Percentiles rank a stretch among this genome's conserved stretches.
Conservation (phyloP, 2,888 invertebrate species). For the Pollenia angustigena region DNA sequence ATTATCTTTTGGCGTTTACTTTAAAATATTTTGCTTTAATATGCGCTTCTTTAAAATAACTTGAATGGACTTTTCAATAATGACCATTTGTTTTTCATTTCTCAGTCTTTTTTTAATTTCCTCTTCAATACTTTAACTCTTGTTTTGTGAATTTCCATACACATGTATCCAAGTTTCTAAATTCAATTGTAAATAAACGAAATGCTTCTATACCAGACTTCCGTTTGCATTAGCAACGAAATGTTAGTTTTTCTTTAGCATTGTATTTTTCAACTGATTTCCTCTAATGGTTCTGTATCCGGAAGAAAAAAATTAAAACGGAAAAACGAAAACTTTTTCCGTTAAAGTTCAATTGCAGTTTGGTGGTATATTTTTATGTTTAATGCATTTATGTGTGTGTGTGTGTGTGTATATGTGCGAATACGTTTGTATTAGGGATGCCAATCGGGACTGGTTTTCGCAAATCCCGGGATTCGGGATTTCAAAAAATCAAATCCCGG, state of each 20-base stretch:
- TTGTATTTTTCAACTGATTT: conserved; percentile 70
- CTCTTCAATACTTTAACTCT: conserved; percentile 1
- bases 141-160: conserved; percentile 29
- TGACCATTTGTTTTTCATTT: background rate
- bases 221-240: conserved; percentile 67
- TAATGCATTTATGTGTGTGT: background rate
- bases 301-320: conserved; percentile 60
- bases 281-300: conserved; percentile 73
- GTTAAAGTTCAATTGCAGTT: conserved; percentile 73
- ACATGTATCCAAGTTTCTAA: conserved; percentile 41
- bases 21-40: background rate
- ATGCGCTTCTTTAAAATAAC: background rate
- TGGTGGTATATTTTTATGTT: conserved; percentile 42
- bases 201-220: conserved; percentile 67
- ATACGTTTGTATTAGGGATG: too few relatives aligned
- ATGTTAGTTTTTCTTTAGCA: conserved; percentile 52
- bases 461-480: too few relatives aligned
- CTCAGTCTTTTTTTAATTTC: background rate
- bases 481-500: too few relatives aligned
- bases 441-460: too few relatives aligned
- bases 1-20: background rate
- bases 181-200: conserved; percentile 65
- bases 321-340: conserved; percentile 72
- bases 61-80: background rate
- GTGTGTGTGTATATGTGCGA: background rate